Conservation (phyloP, 2,888 invertebrate species). For the Neocrepidodera transversa region DNA sequence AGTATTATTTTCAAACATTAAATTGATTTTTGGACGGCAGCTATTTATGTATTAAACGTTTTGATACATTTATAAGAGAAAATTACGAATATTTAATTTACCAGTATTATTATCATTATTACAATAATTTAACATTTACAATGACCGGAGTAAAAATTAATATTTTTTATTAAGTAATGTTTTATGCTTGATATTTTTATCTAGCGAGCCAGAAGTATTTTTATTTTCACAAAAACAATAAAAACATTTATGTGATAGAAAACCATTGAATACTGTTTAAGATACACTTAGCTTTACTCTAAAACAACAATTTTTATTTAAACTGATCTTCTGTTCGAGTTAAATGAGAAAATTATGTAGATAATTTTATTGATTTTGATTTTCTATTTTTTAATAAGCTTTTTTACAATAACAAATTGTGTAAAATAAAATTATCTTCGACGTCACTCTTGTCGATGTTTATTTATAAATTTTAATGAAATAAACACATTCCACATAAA, state of each 20-base stretch:
- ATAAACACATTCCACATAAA: neutral
- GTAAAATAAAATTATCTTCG: neutral
- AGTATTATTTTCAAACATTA: no score
- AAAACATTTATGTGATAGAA: neutral
- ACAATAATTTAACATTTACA: no score
- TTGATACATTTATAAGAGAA: no score
- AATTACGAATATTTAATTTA: no score
- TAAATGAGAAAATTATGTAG: neutral
- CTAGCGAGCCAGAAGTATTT: neutral
- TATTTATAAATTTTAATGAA: neutral
- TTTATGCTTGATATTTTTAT: neutral
- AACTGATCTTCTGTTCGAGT: conserved; percentile 3
- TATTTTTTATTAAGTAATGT: no score
- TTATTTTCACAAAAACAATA: neutral
- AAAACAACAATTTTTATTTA: neutral
- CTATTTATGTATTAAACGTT: no score
- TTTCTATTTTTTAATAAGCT: neutral
- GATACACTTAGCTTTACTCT: conserved; percentile 1
- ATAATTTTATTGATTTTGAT: neutral
- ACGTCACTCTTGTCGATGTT: neutral
- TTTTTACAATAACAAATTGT: neutral
- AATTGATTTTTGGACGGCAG: no score
- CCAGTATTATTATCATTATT: no score
- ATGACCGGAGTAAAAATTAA: no score
- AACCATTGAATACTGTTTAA: neutral